A percentile compares a stretch with the other conserved stretches of the same genome.
These are phyloP conservation scores for Pygoscelis adeliae DNA, from an alignment of 2,113 vertebrate species.

Conservation along the genomic window DNA sequence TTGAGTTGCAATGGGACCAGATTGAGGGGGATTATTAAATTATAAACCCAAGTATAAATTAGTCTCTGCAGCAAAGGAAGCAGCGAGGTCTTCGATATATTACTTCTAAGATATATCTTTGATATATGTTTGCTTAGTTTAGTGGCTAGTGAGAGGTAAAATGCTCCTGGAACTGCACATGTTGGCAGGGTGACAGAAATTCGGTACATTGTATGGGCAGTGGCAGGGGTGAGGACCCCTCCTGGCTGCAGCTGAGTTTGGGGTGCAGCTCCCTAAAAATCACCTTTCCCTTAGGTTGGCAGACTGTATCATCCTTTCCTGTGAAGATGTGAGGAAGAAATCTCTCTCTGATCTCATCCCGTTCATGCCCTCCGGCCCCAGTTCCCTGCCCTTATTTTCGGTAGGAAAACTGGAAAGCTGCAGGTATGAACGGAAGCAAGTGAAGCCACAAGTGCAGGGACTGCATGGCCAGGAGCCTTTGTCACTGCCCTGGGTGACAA, in stretches of 20 bases:
- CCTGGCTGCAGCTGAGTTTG: background rate
- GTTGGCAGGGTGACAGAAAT: background rate
- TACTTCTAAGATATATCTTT: background rate
- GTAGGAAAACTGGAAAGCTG: background rate
- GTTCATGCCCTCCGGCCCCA: too few relatives aligned
- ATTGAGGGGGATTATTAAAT: background rate
- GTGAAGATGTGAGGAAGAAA: background rate
- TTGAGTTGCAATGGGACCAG: background rate
- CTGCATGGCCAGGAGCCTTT: background rate
- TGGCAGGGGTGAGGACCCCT: background rate
- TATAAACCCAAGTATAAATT: background rate
- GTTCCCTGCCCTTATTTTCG: background rate
- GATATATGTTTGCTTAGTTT: background rate
- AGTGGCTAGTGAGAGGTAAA: background rate
- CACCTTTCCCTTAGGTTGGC: background rate
- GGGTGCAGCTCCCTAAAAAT: background rate
- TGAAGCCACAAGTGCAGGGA: background rate
- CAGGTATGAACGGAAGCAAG: background rate
- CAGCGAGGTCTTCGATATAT: background rate
- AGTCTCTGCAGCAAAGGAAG: background rate
- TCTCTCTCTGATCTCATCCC: background rate
- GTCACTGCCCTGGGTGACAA: background rate
- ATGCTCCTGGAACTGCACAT: background rate
- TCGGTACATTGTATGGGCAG: accelerated
- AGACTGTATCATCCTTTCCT: background rate